Evolutionary conservation across 2,113 vertebrate species (phyloP).

Genomic region (Spea bombifrons): DNA sequence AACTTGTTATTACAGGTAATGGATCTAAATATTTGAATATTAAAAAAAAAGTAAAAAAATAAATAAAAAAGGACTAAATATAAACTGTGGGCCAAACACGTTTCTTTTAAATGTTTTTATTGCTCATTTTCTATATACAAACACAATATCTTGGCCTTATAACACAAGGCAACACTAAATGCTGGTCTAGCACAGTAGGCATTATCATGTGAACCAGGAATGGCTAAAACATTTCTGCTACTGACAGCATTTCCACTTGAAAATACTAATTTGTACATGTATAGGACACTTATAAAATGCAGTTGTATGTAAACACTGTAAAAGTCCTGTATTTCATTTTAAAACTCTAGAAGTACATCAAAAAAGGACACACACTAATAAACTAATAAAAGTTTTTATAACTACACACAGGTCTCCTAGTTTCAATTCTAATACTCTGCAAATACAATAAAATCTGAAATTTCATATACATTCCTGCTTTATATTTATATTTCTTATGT

Average conservation of each 20-base stretch:
- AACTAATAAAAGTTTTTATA: conserved; percentile 88
- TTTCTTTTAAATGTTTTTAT: conserved; percentile 91
- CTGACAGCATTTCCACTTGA: conserved; percentile 69
- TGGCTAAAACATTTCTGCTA: conserved; percentile 65
- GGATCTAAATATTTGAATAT: conserved; percentile 78
- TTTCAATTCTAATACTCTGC: conserved; percentile 91
- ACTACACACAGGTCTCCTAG: conserved; percentile 89
- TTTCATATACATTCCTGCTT: conserved; percentile 96
- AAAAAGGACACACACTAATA: conserved; percentile 87
- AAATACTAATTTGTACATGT: conserved; percentile 81
- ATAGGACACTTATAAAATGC: conserved; percentile 90
- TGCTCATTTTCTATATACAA: conserved; percentile 92
- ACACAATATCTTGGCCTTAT: conserved; percentile 84
- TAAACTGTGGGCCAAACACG: conserved; percentile 89
- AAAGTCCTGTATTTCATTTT: conserved; percentile 82
- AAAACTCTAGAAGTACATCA: conserved; percentile 74
- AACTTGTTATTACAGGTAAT: conserved; percentile 89
- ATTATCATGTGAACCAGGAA: conserved; percentile 70
- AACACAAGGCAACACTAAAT: conserved; percentile 84
- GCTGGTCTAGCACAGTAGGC: conserved; percentile 77
- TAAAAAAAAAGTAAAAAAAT: conserved; percentile 53
- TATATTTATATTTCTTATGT: conserved; percentile 89
- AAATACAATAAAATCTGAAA: conserved; percentile 94
- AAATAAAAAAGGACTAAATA: conserved; percentile 67
- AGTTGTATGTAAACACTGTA: conserved; percentile 95